Base-by-base conservation (phyloP, 1,140 invertebrate genomes). In the Drosophila tropicalis region DNA sequence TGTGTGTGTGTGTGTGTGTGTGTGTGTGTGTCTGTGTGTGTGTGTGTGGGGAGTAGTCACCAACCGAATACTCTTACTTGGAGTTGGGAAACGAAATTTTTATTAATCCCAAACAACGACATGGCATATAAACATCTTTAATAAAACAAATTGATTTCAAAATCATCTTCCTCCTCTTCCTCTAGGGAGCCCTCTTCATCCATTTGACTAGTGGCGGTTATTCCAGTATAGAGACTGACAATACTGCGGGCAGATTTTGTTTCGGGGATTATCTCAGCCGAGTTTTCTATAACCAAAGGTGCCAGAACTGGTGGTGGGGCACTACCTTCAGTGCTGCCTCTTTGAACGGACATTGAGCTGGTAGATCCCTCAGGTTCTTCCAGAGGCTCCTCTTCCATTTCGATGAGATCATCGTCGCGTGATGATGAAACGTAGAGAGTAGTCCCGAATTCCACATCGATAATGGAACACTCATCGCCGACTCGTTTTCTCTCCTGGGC, bases 381-480 rank as follows among this genome's bases (percentile, higher is more conserved):
- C 0, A 84, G 76, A 0, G 80, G 84, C 19, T 91, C 90, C 54
- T 91, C 91, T 34, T 90, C 82, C 3, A 66, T 19, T 40, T 85
- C 83, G 0, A 73, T 65, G 2, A 65, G 29, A 9, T 86, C 90
- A 0, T 89, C 72, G 29, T 90, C 90, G 32, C 81, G 85, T 0
- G 89, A 90, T 0, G 86, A 89, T 0, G 91, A 92, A 0, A 90
- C 80, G 12, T 83, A 87, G 0, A 91, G 44, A 2, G 90, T 92
- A 13, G 91, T 86, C 4, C 91, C 91, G 13, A 76, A 70, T 40
- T 91, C 86, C 2, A 92, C 91, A 70, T 92, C 91, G 12, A 91
- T 41, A 6, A 92, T 78, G 19, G 64, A 60, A 5, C 34, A 39
- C 12, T 58, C 64, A 36, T 67, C 72, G 1, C 55, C 57, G 0